Base-by-base conservation (phyloP, 2,888 invertebrate genomes). In the Oxyteleia sp. region DNA sequence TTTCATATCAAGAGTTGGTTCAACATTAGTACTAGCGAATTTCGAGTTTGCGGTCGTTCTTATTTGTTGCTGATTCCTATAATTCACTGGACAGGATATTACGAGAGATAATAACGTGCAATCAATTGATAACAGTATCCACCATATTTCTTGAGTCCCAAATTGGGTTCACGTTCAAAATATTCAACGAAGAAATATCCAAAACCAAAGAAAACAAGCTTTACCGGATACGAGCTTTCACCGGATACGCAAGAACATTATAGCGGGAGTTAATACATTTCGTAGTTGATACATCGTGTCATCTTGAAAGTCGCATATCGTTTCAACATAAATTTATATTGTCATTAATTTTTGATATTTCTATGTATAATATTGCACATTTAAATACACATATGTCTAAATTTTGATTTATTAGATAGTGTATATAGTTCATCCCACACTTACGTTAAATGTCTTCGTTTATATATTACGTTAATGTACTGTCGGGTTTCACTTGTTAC, bases 291-390 rank as follows among this genome's bases (percentile, higher is more conserved):
- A 26, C 26, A 26, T 26, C 26, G 26, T 26, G n/a, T n/a, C n/a
- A n/a, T n/a, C n/a, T n/a, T 26, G 26, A 26, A 26, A 26, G 26
- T 26, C 26, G 26, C 26, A 7, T 7, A 7, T 7, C 26, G 3
- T 4, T 32, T 10, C 7, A 32, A 32, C 38, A 13, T 13, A 57
- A 38, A 16, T 32, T 4, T 23, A 66, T 68, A 68, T 76, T 76
- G 76, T 68, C 76, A 23, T 51, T 38, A 66, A 20, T 16, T 41
- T 76, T 68, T 76, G 76, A 76, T 78, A 63, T 78, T 51, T 61
- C 57, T 61, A 63, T 43, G 20, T 63, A 69, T 69, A 78, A 78
- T 69, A 69, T 69, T 78, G 78, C 78, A 78, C 78, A 78, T 61
- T 69, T 32, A 69, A 38, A 45, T 76, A 68, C 53, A 68, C 47